Percentiles rank a stretch among this genome's conserved stretches.
These are phyloP conservation scores for Muscicapa comitata DNA, from an alignment of 2,797 vertebrate genomes.

Conservation along the genomic window DNA sequence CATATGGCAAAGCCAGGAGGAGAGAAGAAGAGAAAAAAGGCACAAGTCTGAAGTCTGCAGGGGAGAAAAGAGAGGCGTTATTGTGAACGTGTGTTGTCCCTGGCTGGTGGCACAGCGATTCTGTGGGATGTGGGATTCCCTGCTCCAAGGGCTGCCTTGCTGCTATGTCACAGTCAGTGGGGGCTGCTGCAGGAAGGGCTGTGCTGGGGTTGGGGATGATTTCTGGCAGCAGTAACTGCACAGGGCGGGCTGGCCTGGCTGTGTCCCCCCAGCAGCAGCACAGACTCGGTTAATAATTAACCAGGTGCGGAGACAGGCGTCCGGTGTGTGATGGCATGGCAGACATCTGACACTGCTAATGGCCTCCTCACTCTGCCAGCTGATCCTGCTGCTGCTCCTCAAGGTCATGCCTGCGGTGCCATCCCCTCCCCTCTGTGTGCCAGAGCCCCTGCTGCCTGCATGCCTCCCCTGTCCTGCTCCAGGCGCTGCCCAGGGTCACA, in stretches of 20 bases:
- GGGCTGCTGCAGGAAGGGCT: not conserved
- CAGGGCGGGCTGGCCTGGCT: not conserved
- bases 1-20: slow-evolving; percentile 58
- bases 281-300: not conserved
- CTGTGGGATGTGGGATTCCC: slow-evolving; percentile 39
- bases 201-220: rapidly evolving
- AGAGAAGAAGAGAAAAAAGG: slow-evolving; percentile 48
- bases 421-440: not conserved
- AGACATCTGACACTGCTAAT: slow-evolving; percentile 14
- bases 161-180: not conserved
- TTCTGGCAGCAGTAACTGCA: not conserved
- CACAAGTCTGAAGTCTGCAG: slow-evolving; percentile 47
- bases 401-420: not conserved
- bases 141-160: not conserved
- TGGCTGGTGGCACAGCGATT: slow-evolving; percentile 42
- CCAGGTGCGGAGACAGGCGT: not conserved
- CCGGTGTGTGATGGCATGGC: not conserved
- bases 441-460: not conserved
- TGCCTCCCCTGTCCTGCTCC: rapidly evolving
- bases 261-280: not conserved
- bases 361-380: not conserved
- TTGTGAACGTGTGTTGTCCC: slow-evolving; percentile 37
- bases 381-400: not conserved
- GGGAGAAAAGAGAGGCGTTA: slow-evolving; percentile 51
- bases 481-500: not conserved